A percentile compares a stretch with the other conserved stretches of the same genome.
phyloP scores from a whole-genome alignment of 2,797 vertebrate species.

The Thaleichthys pacificus region DNA sequence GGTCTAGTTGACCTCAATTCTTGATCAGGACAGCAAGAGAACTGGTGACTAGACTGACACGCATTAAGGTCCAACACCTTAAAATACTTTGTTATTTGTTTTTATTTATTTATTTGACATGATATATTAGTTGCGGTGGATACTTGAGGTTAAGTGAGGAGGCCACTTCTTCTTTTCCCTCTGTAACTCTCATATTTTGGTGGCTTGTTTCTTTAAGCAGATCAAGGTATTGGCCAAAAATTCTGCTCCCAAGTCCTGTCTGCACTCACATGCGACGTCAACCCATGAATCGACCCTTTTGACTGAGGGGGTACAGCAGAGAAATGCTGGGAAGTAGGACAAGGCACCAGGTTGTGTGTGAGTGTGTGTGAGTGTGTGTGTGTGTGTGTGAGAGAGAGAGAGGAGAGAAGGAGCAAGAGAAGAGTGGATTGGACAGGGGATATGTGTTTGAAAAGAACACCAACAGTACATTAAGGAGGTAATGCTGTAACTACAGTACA shows the following conservation, averaged over 20 bases:
- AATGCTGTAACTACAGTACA: not conserved
- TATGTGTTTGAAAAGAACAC: slow-evolving; percentile 72
- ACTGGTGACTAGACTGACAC: not conserved
- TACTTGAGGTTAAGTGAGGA: slow-evolving; percentile 56
- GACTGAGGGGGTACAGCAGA: slow-evolving; percentile 70
- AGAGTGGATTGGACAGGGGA: slow-evolving; percentile 63
- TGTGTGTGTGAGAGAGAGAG: not conserved
- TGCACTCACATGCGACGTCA: slow-evolving; percentile 68
- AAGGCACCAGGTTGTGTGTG: not conserved
- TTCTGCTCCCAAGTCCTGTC: slow-evolving; percentile 81
- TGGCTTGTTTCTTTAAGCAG: slow-evolving; percentile 85
- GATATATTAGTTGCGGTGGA: slow-evolving; percentile 53
- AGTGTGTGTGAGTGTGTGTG: not conserved
- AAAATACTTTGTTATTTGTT: not conserved
- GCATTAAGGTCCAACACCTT: not conserved
- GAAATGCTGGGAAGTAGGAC: slow-evolving; percentile 75
- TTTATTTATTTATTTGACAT: slow-evolving; percentile 7
- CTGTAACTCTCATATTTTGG: slow-evolving; percentile 74
- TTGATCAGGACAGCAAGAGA: no score
- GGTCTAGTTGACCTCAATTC: no score
- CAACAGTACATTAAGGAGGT: slow-evolving; percentile 48
- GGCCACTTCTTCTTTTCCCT: slow-evolving; percentile 62
- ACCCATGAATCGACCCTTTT: slow-evolving; percentile 76
- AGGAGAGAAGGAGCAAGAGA: not conserved
- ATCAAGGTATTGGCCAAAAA: slow-evolving; percentile 82